A percentile compares a stretch with the other conserved stretches of the same genome.
Evolutionary conservation across 2,113 vertebrate genomes (phyloP).

Genomic region (Phylloscopus trochilus): DNA sequence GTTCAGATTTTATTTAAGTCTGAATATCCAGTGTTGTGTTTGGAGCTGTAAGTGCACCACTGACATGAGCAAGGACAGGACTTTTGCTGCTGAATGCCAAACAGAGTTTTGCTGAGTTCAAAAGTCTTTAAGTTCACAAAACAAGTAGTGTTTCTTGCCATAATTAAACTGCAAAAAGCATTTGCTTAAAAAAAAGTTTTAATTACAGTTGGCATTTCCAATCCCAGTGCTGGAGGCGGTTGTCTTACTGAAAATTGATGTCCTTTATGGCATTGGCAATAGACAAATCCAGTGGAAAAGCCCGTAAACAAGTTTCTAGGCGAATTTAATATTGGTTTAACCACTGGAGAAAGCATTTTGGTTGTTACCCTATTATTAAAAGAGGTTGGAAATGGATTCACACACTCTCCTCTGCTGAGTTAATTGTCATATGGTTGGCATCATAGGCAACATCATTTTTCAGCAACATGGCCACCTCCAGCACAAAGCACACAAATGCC

Average conservation of each 20-base stretch:
- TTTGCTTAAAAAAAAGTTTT: constrained; percentile 51
- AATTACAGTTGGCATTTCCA: constrained; percentile 63
- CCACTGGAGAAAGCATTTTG: constrained; percentile 53
- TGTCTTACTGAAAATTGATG: constrained; percentile 62
- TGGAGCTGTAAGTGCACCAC: constrained; percentile 8
- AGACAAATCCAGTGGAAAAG: constrained; percentile 55
- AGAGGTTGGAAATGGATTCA: constrained; percentile 47
- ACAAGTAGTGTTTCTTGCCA: constrained; percentile 17
- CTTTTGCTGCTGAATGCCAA: neutral
- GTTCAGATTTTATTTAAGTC: constrained; percentile 30
- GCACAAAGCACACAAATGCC: neutral
- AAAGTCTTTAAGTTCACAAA: constrained; percentile 49
- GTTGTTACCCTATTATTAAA: constrained; percentile 52
- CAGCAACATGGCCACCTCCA: constrained; percentile 25
- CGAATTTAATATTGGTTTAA: constrained; percentile 35
- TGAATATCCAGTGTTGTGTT: constrained; percentile 27
- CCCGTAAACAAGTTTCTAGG: constrained; percentile 37
- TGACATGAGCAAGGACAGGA: constrained; percentile 40
- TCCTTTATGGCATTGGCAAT: constrained; percentile 46
- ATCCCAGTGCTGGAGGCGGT: constrained; percentile 43
- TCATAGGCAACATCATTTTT: constrained; percentile 25
- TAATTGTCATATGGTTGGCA: constrained; percentile 43
- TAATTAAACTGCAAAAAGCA: constrained; percentile 39
- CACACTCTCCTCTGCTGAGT: constrained; percentile 20
- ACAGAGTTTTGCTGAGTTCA: constrained; percentile 40